A percentile compares a stretch with the other conserved stretches of the same genome.
Evolutionary conservation across 2,113 vertebrate species (phyloP).

Genomic region (Leiothrix lutea): DNA sequence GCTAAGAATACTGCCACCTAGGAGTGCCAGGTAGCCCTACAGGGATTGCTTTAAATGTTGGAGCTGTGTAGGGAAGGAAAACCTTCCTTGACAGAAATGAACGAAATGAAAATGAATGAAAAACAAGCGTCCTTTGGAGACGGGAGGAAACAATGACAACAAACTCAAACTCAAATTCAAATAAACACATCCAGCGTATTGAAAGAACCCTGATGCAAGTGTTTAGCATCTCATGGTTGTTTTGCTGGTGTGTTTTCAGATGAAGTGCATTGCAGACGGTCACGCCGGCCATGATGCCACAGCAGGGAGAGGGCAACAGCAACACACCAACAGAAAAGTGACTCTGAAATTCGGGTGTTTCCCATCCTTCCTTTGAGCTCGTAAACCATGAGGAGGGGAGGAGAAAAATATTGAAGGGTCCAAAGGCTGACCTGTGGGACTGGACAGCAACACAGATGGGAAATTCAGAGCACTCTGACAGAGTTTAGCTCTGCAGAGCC

Average conservation of each 20-base stretch:
- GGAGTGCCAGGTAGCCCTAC: not conserved
- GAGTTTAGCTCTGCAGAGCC: not conserved
- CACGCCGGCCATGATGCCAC: not conserved
- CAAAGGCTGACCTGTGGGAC: not conserved
- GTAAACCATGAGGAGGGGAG: not conserved
- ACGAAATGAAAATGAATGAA: not conserved
- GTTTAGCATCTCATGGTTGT: not conserved
- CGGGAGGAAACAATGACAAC: not conserved
- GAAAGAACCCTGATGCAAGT: not conserved
- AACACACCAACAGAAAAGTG: not conserved
- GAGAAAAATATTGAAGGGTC: not conserved
- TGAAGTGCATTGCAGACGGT: rapidly evolving
- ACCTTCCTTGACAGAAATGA: not conserved
- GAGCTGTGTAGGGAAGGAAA: not conserved
- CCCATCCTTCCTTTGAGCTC: not conserved
- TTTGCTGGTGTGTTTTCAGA: not conserved
- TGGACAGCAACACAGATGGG: not conserved
- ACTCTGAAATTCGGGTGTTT: not conserved
- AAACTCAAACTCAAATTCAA: not conserved
- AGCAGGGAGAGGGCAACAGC: not conserved
- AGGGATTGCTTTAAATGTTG: not conserved
- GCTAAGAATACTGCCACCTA: not conserved
- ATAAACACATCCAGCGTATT: not conserved
- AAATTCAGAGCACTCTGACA: not conserved
- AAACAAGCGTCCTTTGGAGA: not conserved